Base-by-base conservation (phyloP, 2,888 invertebrate genomes). In the Amphimallon solstitiale region DNA sequence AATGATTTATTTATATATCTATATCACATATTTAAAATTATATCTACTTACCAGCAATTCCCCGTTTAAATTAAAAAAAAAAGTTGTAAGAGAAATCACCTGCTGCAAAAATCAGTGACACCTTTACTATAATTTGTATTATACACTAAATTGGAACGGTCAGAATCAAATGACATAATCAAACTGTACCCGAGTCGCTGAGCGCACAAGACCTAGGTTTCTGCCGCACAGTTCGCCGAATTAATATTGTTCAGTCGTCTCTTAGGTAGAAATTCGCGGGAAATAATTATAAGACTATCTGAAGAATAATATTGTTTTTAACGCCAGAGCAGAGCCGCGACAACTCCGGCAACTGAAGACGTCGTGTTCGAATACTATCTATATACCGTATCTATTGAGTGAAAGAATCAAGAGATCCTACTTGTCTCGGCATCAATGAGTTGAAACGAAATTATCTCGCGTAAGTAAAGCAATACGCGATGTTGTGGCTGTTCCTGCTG, bases 121-220 rank as follows among this genome's bases (percentile, higher is more conserved):
- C 56, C 56, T 59, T n/a, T n/a, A n/a, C n/a, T n/a, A n/a, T n/a
- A n/a, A n/a, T n/a, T n/a, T n/a, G n/a, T n/a, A n/a, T n/a, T n/a
- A n/a, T 59, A 29, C 56, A 59, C 56, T 59, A 59, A 43, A 29
- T 43, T 59, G 43, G 15, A 43, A 23, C 17, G 56, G 23, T 34
- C 19, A 59, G 56, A 59, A n/a, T n/a, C n/a, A n/a, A 59, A 59
- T 59, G 56, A 59, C 56, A 59, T 59, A 59, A 59, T 59, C 56
- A 59, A 51, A 29, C 7, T 29, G 56, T 43, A 40, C 29, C 15
- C 34, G 17, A 15, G 14, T 59, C 14, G 43, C 40, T 10, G 56
- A 14, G 23, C 43, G 56, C 43, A 38, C 45, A 59, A 19, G 43
- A 59, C 56, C 54, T 29, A 5, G 56, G 56, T 29, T 59, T 59